A percentile compares a stretch with the other conserved stretches of the same genome.
Evolutionary conservation across 1,140 invertebrate species (phyloP).

Genomic region (Diabrotica virgifera): DNA sequence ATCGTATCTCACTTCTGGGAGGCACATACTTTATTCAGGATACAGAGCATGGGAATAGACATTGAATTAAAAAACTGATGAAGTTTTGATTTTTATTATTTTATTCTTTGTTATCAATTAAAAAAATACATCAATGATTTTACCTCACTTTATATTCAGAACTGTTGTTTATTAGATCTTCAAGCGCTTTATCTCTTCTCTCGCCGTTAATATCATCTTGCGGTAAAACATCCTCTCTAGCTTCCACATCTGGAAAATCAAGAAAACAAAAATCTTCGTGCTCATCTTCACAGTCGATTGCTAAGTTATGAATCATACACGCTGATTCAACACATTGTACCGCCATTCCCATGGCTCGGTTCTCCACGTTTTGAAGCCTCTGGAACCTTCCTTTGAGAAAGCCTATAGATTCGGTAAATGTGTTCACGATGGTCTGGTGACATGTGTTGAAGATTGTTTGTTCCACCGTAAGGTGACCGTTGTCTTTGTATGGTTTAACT

Average conservation of each 20-base stretch:
- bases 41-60: no score
- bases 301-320: slow-evolving; percentile 22
- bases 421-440: slow-evolving; percentile 11
- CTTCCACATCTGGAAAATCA: neutral
- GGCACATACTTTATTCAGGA: no score
- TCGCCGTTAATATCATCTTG: no score
- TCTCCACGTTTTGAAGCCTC: slow-evolving; percentile 19
- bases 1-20: no score
- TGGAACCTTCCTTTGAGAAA: slow-evolving; percentile 21
- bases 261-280: slow-evolving; percentile 6
- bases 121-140: no score
- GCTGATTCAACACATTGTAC: slow-evolving; percentile 16
- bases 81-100: no score
- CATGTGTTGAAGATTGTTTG: slow-evolving; percentile 22
- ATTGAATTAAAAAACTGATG: no score
- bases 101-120: no score
- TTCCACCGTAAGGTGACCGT: slow-evolving; percentile 13
- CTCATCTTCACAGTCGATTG: slow-evolving; percentile 17
- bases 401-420: slow-evolving; percentile 16
- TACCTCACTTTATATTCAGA: no score
- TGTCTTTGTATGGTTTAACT: slow-evolving; percentile 18
- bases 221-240: no score
- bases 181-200: no score
- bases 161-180: no score
- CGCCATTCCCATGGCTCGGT: slow-evolving; percentile 8